Evolutionary conservation across 2,888 invertebrate genomes (phyloP).

Genomic region (Yponomeuta sedellus): DNA sequence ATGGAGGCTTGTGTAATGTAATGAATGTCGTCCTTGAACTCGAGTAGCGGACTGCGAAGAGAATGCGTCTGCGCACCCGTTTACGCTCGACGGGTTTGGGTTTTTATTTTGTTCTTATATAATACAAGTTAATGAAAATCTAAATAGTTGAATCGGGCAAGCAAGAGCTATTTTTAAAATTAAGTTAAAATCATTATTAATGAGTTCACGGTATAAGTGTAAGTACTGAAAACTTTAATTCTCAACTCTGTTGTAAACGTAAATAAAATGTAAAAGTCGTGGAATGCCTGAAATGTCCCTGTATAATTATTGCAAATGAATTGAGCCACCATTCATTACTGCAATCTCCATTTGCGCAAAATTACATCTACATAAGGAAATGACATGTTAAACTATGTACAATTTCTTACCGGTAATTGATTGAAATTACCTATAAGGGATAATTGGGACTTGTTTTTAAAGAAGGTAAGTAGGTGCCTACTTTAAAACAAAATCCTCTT

Average conservation of each 20-base stretch:
- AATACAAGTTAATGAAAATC: not conserved
- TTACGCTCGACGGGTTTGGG: not conserved
- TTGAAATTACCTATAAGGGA: not conserved
- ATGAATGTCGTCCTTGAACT: slow-evolving; percentile 52
- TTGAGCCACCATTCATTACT: slow-evolving; percentile 1
- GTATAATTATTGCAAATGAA: not conserved
- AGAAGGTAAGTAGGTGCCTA: too few relatives aligned
- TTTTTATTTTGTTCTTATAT: not conserved
- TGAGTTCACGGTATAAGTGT: too few relatives aligned
- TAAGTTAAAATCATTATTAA: too few relatives aligned
- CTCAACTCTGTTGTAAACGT: not conserved
- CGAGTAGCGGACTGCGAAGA: slow-evolving; percentile 31
- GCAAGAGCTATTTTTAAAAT: not conserved
- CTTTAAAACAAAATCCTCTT: too few relatives aligned
- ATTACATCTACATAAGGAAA: slow-evolving; percentile 1
- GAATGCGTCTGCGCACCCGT: slow-evolving; percentile 2
- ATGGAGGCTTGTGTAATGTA: slow-evolving; percentile 2
- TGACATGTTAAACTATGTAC: not conserved
- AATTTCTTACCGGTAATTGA: not conserved
- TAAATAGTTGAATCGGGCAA: not conserved
- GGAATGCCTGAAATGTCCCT: not conserved
- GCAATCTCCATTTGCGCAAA: not conserved
- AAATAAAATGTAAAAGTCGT: not conserved
- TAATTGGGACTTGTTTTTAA: too few relatives aligned
- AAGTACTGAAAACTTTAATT: not conserved